phyloP scores from a whole-genome alignment of 2,113 vertebrate genomes.

The Oreochromis spilurus region DNA sequence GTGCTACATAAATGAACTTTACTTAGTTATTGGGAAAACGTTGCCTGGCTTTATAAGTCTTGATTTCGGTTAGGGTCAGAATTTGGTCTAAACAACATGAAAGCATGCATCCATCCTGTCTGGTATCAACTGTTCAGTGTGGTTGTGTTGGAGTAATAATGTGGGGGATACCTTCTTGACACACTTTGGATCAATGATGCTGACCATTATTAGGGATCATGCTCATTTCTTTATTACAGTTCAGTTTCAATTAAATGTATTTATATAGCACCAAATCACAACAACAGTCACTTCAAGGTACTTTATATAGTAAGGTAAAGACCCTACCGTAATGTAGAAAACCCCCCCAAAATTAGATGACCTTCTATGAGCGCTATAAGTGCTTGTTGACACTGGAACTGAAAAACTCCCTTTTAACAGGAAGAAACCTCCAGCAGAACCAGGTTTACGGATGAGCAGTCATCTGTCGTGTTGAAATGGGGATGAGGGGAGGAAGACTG shows the following conservation, averaged over 20 bases:
- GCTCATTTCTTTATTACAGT: background rate
- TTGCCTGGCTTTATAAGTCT: background rate
- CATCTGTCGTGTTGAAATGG: background rate
- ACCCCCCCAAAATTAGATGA: background rate
- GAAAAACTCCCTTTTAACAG: background rate
- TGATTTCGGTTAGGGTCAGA: background rate
- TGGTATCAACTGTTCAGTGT: background rate
- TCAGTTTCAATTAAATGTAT: background rate
- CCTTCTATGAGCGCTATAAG: background rate
- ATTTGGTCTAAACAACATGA: background rate
- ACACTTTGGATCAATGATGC: background rate
- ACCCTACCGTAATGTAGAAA: background rate
- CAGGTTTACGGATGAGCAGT: background rate
- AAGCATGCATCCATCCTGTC: background rate
- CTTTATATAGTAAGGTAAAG: background rate
- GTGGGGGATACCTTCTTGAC: background rate
- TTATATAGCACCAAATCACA: background rate
- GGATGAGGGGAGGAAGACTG: background rate
- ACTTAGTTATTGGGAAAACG: background rate
- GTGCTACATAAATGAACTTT: background rate
- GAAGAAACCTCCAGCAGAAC: background rate
- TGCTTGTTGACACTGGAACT: background rate
- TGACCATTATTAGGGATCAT: background rate
- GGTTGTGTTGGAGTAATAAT: background rate
- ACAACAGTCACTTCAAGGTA: background rate